phyloP scores from a whole-genome alignment of 2,797 vertebrate genomes.

The Enteromius mattozi region DNA sequence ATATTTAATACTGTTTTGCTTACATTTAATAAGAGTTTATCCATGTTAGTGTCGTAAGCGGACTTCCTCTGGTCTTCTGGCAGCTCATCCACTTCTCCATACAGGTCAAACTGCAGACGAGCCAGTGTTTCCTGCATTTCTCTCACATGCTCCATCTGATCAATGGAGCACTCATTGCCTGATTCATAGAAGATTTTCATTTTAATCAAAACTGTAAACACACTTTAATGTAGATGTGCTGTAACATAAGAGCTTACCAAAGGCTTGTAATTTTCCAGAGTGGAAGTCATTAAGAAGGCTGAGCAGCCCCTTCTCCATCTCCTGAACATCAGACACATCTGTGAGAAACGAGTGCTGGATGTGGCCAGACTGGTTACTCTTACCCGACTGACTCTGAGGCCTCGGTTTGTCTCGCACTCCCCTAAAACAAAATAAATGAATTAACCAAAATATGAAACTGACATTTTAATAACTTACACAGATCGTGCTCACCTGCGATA shows the following conservation, averaged over 20 bases:
- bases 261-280: conserved; percentile 96
- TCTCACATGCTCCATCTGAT: conserved; percentile 96
- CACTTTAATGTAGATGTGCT: neutral
- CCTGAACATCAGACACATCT: conserved; percentile 96
- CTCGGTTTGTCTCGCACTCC: conserved; percentile 86
- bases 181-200: neutral
- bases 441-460: neutral
- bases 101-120: conserved; percentile 93
- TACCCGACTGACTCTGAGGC: conserved; percentile 77
- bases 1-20: conserved; percentile 46
- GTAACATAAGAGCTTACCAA: conserved; percentile 69
- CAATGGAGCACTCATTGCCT: conserved; percentile 98
- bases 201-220: neutral
- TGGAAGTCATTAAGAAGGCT: conserved; percentile 97
- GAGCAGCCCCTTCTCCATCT: conserved; percentile 97
- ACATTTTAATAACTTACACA: neutral
- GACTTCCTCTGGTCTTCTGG: conserved; percentile 90
- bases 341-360: conserved; percentile 96
- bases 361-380: conserved; percentile 80
- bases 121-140: conserved; percentile 99
- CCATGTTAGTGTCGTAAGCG: conserved; percentile 92
- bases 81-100: conserved; percentile 92
- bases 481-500: conserved; percentile 79
- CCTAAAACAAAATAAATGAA: conserved; percentile 66
- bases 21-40: conserved; percentile 92